Percentiles rank a stretch among this genome's conserved stretches.
Evolutionary conservation across 2,888 invertebrate species (phyloP).

Genomic region (Polymixis flavicincta): DNA sequence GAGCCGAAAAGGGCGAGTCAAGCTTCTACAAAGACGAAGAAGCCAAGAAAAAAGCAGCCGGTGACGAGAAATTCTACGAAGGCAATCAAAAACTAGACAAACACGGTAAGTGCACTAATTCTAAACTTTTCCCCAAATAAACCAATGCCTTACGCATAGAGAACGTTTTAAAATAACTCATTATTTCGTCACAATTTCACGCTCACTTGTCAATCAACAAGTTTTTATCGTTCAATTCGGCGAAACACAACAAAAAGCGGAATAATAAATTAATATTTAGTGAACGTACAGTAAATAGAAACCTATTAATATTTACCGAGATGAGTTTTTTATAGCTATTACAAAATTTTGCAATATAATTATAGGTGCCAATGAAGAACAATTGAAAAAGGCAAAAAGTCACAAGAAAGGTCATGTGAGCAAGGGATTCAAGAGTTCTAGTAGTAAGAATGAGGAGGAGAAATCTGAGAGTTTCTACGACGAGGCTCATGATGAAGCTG

Average conservation of each 20-base stretch:
- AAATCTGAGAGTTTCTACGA: constrained; percentile 92
- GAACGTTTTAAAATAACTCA: constrained; percentile 49
- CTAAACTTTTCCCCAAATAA: constrained; percentile 23
- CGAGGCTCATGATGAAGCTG: constrained; percentile 92
- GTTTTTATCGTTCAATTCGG: constrained; percentile 51
- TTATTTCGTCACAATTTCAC: constrained; percentile 62
- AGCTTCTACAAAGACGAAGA: constrained; percentile 89
- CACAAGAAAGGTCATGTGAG: constrained; percentile 92
- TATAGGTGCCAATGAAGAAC: constrained; percentile 89
- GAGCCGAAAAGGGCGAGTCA: constrained; percentile 89
- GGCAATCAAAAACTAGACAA: constrained; percentile 91
- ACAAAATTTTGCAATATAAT: constrained; percentile 37
- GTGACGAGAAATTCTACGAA: constrained; percentile 91
- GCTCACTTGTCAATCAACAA: constrained; percentile 62
- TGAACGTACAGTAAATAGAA: constrained; percentile 44
- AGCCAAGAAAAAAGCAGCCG: constrained; percentile 90
- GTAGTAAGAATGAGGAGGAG: constrained; percentile 92
- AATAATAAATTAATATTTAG: constrained; percentile 54
- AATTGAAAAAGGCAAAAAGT: constrained; percentile 89
- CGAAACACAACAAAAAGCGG: constrained; percentile 50
- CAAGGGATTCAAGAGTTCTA: constrained; percentile 92
- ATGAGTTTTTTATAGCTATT: constrained; percentile 40
- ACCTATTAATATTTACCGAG: constrained; percentile 38
- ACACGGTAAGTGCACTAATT: constrained; percentile 82
- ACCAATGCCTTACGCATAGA: constrained; percentile 36